Conservation (phyloP, 2,113 vertebrate species). For the Microtus pennsylvanicus region DNA sequence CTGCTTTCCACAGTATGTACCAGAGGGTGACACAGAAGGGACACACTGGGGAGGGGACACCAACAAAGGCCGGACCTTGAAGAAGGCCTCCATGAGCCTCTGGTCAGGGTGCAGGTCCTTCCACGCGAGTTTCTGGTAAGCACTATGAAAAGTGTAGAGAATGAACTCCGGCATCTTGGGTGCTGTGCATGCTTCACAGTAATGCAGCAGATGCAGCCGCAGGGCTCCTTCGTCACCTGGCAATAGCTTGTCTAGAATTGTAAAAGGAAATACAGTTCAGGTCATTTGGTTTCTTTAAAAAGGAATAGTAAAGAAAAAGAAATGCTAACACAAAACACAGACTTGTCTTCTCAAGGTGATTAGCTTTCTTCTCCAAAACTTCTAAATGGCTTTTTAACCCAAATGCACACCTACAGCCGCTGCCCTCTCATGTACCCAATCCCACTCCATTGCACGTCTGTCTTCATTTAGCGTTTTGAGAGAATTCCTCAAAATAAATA, state of each 20-base stretch:
- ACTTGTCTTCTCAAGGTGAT: background rate
- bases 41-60: rapidly evolving
- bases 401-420: background rate
- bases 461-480: background rate
- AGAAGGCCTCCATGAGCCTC: constrained; percentile 96
- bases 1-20: background rate
- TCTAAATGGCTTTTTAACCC: constrained; percentile 13
- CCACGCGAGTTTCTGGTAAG: constrained; percentile 93
- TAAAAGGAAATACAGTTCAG: constrained; percentile 56
- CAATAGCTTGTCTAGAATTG: constrained; percentile 91
- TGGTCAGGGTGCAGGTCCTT: constrained; percentile 94
- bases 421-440: background rate
- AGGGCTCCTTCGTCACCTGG: constrained; percentile 93
- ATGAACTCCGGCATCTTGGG: constrained; percentile 96
- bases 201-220: constrained; percentile 94
- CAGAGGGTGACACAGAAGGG: rapidly evolving
- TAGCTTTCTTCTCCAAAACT: constrained; percentile 14
- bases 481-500: background rate
- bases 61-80: constrained; percentile 89
- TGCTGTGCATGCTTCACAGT: constrained; percentile 94
- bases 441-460: background rate
- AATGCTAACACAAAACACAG: constrained; percentile 6
- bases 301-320: background rate
- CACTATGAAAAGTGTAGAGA: constrained; percentile 93
- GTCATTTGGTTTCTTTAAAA: background rate